phyloP scores from a whole-genome alignment of 2,888 invertebrate species.

The Yponomeuta sedellus region DNA sequence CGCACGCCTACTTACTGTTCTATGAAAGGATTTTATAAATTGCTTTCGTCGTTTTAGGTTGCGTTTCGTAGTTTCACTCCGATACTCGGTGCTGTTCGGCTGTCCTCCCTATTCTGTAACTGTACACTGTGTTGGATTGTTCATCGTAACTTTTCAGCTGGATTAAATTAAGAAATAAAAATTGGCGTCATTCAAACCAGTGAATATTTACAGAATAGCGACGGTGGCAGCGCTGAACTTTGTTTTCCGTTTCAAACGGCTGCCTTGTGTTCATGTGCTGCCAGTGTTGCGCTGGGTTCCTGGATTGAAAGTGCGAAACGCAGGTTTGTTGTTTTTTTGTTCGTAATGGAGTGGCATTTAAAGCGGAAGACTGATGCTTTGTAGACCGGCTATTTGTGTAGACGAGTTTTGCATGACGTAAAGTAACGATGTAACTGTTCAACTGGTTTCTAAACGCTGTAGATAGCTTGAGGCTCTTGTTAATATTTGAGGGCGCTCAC shows the following conservation, averaged over 20 bases:
- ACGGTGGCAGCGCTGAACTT: too few species aligned
- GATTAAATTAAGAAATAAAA: too few species aligned
- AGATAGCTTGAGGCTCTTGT: constrained; percentile 38
- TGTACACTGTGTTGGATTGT: not conserved
- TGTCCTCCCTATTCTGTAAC: not conserved
- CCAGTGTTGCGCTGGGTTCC: not conserved
- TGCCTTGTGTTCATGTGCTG: not conserved
- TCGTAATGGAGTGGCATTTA: constrained; percentile 47
- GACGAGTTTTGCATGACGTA: constrained; percentile 9
- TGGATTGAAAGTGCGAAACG: not conserved
- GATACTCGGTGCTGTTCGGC: not conserved
- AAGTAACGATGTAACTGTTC: constrained; percentile 3
- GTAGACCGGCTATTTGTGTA: constrained; percentile 20
- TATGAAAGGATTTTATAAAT: constrained; percentile 92
- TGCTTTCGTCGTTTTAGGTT: not conserved
- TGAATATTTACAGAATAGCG: too few species aligned
- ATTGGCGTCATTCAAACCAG: too few species aligned
- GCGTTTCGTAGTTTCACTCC: not conserved
- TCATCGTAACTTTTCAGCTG: too few species aligned
- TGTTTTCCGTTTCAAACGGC: too few species aligned
- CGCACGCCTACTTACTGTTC: constrained; percentile 96
- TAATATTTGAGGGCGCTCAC: not conserved
- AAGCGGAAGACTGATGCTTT: constrained; percentile 56
- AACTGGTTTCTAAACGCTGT: constrained; percentile 34
- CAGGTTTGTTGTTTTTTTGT: constrained; percentile 21